A percentile compares a stretch with the other conserved stretches of the same genome.
Evolutionary conservation across 2,113 vertebrate genomes (phyloP).

Genomic region (Hippolais icterina): DNA sequence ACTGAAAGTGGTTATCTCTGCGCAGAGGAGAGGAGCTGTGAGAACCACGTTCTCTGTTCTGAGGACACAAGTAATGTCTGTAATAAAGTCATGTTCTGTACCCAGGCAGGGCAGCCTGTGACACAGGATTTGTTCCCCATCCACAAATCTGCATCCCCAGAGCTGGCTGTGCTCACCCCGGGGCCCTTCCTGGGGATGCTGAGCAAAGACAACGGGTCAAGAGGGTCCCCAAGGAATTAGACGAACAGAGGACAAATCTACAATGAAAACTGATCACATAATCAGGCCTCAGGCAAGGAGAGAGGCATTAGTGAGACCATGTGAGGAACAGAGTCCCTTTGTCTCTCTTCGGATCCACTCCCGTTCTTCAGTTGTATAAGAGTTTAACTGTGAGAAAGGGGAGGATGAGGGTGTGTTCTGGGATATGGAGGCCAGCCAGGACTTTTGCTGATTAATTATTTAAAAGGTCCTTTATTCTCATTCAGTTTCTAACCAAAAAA

Average conservation of each 20-base stretch:
- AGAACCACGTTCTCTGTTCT: fast-evolving
- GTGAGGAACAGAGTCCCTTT: neutral
- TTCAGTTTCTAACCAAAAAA: neutral
- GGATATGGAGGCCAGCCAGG: neutral
- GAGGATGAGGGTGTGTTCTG: neutral
- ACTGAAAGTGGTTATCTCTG: neutral
- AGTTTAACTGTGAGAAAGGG: neutral
- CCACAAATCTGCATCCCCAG: neutral
- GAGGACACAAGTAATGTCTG: neutral
- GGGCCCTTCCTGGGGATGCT: neutral
- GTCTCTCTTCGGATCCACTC: neutral
- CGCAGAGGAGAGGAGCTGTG: neutral
- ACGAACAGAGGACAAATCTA: neutral
- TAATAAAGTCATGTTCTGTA: neutral
- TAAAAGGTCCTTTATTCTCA: constrained; percentile 1
- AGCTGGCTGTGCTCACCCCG: fast-evolving
- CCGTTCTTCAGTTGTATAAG: neutral
- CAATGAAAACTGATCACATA: neutral
- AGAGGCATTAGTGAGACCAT: neutral
- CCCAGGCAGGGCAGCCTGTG: neutral
- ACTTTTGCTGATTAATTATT: constrained; percentile 1
- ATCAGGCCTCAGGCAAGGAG: neutral
- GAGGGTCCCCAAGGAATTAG: neutral
- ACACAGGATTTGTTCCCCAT: neutral
- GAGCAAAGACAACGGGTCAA: neutral